Evolutionary conservation across 2,888 invertebrate species (phyloP).

Genomic region (Bombylius major): DNA sequence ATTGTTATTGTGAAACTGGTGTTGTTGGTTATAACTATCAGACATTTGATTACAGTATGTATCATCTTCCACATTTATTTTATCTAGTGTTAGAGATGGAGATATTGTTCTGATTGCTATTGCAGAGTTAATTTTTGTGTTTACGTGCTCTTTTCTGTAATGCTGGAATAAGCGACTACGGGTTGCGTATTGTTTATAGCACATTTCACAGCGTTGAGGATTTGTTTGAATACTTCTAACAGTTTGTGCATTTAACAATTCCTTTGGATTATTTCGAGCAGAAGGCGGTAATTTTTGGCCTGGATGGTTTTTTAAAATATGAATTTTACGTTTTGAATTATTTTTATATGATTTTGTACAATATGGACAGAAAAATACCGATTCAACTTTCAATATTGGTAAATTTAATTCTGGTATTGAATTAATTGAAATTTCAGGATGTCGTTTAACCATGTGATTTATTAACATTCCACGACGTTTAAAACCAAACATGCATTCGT

Average conservation of each 20-base stretch:
- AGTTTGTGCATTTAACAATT: slow-evolving; percentile 51
- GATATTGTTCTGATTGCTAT: background rate
- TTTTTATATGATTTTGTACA: slow-evolving; percentile 77
- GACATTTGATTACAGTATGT: background rate
- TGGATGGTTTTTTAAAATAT: slow-evolving; percentile 72
- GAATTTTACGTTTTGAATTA: slow-evolving; percentile 70
- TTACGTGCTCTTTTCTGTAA: slow-evolving; percentile 50
- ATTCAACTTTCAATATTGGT: slow-evolving; percentile 62
- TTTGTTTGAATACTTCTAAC: slow-evolving; percentile 59
- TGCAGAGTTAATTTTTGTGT: slow-evolving; percentile 9
- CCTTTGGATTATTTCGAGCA: slow-evolving; percentile 34
- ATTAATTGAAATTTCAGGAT: slow-evolving; percentile 51
- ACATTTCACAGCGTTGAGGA: slow-evolving; percentile 63
- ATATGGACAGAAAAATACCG: slow-evolving; percentile 72
- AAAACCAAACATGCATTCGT: slow-evolving; percentile 44
- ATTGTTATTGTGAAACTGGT: background rate
- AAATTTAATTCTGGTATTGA: slow-evolving; percentile 60
- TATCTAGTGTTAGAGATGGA: background rate
- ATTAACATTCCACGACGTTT: slow-evolving; percentile 76
- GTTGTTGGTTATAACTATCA: background rate
- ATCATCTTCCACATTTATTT: background rate
- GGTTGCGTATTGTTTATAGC: slow-evolving; percentile 79
- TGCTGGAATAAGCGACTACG: slow-evolving; percentile 60
- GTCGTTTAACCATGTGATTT: slow-evolving; percentile 70
- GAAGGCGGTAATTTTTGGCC: slow-evolving; percentile 42